These are phyloP conservation scores for Sapayoa aenigma DNA, from an alignment of 2,113 vertebrate species.

Conservation along the genomic window DNA sequence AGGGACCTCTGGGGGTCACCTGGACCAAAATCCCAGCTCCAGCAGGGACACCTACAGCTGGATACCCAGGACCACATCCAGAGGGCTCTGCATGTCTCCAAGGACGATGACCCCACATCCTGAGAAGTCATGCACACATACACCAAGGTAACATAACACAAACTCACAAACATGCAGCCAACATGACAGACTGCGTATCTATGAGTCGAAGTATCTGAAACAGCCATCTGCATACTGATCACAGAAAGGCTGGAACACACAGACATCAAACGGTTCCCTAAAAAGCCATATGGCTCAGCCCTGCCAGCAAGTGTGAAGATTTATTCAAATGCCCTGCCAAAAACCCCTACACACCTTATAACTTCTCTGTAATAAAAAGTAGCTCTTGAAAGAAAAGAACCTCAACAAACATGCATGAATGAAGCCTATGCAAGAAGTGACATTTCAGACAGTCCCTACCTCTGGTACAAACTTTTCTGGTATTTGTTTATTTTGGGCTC, in stretches of 20 bases:
- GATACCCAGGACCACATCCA: not conserved
- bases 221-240: not conserved
- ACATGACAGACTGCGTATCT: not conserved
- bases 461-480: not conserved
- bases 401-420: not conserved
- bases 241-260: not conserved
- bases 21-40: not conserved
- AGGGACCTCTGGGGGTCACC: not conserved
- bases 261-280: not conserved
- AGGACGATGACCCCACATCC: not conserved
- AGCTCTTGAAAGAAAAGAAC: not conserved
- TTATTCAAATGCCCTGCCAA: not conserved
- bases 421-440: not conserved
- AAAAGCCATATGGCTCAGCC: not conserved
- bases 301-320: not conserved
- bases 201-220: accelerated
- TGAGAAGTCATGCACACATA: not conserved
- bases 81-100: not conserved
- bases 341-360: not conserved
- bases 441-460: not conserved
- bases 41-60: not conserved
- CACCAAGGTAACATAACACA: not conserved
- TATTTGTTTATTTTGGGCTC: not conserved
- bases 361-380: not conserved
- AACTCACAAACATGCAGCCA: not conserved